phyloP scores from a whole-genome alignment of 2,797 vertebrate genomes.

The Cossypha niveicapilla region DNA sequence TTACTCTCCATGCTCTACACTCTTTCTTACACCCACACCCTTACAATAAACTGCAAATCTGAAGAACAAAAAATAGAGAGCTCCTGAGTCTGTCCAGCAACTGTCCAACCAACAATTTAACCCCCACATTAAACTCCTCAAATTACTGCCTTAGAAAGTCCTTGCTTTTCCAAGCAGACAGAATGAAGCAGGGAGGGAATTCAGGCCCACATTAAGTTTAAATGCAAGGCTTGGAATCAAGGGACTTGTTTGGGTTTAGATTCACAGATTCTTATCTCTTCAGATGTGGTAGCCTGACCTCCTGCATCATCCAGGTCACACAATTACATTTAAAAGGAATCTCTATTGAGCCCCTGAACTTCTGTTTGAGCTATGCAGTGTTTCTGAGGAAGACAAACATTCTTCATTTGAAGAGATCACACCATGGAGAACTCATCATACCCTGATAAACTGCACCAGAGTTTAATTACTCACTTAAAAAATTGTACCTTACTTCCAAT shows the following conservation, averaged over 20 bases:
- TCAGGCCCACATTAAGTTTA: neutral
- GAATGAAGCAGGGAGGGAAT: neutral
- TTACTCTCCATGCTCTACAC: too few species aligned
- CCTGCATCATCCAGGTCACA: neutral
- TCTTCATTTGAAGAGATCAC: slow-evolving; percentile 22
- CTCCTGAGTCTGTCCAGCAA: too few species aligned
- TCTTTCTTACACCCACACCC: too few species aligned
- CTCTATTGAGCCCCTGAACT: neutral
- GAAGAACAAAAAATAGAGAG: too few species aligned
- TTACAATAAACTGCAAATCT: too few species aligned
- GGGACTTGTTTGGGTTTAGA: neutral
- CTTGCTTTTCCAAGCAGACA: neutral
- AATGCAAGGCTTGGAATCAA: neutral
- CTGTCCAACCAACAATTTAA: too few species aligned
- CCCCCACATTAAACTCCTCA: neutral
- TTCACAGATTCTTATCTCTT: neutral
- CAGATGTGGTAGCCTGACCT: neutral
- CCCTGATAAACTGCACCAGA: neutral
- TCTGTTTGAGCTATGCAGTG: neutral
- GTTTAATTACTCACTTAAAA: slow-evolving; percentile 27
- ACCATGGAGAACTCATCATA: slow-evolving; percentile 17
- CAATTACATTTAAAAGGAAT: neutral
- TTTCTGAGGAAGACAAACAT: neutral
- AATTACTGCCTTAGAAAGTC: neutral
- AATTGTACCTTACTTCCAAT: slow-evolving; percentile 30